Base-by-base conservation (phyloP, 2,113 vertebrate species). In the Argyrosomus japonicus region DNA sequence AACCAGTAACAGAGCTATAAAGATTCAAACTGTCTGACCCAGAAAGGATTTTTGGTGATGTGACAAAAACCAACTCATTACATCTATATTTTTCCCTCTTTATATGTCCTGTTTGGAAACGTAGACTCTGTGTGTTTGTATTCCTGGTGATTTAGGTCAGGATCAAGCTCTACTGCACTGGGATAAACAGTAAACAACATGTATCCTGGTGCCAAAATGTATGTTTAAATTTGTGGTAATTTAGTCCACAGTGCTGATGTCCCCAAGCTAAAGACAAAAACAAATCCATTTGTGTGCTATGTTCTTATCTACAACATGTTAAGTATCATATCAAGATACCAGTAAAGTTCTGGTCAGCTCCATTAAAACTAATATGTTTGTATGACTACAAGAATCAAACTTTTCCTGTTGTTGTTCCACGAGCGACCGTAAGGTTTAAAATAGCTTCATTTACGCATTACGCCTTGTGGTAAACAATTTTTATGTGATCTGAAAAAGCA, bases 391-490 rank as follows among this genome's bases (percentile, higher is more conserved):
- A 77, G 64, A 78, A 79, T 86, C 45, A 57, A 86, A 89, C 58
- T 23, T 91, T 92, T 94, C 89, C 89, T 89, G 92, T 91, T 94
- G 79, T 91, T 93, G 85, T 91, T 91, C 74, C 65, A 83, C 60
- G 18, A 64, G 61, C 15, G 25, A 43, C 70, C 54, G 23, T 27
- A 2, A 40, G 23, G 89, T 83, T 92, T 77, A 88, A 94, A 93
- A 95, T 94, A 95, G 89, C 79, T 68, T 48, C 14, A 71, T 87
- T 88, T 93, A 84, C 25, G 57, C 57, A 82, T n/a, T n/a, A n/a
- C n/a, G 69, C 73, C 86, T 92, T 92, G 90, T 89, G 86, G 93
- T 94, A 94, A 94, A 91, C 73, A 80, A 87, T 87, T 88, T 92
- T 92, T 89, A 85, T 87, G 91, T 78, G 93, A 94, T 93, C 71